A percentile compares a stretch with the other conserved stretches of the same genome.
Evolutionary conservation across 2,797 vertebrate species (phyloP).

Genomic region (Tinamus major): DNA sequence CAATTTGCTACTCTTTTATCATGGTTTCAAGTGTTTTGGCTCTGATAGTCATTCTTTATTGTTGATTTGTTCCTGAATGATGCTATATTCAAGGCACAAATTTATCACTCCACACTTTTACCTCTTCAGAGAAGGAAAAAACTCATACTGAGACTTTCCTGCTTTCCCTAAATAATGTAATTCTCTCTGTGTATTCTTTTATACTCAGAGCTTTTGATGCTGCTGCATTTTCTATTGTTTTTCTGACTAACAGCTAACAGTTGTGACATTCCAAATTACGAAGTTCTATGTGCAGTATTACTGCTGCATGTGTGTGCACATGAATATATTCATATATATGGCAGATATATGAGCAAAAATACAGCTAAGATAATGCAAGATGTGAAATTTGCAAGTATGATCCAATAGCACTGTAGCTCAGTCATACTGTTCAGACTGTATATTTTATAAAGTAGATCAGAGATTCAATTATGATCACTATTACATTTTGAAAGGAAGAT

Average conservation of each 20-base stretch:
- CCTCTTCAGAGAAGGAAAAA: neutral
- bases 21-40: constrained; percentile 12
- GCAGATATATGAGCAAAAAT: neutral
- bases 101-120: neutral
- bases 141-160: neutral
- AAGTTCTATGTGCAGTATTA: neutral
- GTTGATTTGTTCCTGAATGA: constrained; percentile 1
- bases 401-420: neutral
- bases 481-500: constrained; percentile 12
- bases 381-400: neutral
- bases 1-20: constrained; percentile 23
- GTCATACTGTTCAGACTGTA: neutral
- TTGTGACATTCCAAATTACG: neutral
- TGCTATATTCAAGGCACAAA: neutral
- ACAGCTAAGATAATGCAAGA: neutral
- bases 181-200: neutral
- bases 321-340: neutral
- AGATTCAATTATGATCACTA: constrained; percentile 20
- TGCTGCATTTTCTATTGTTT: neutral
- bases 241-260: neutral
- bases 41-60: neutral
- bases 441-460: neutral
- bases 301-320: neutral
- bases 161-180: neutral
- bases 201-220: neutral